These are phyloP conservation scores for Agriopis aurantiaria DNA, from an alignment of 2,888 invertebrate genomes.

Conservation along the genomic window DNA sequence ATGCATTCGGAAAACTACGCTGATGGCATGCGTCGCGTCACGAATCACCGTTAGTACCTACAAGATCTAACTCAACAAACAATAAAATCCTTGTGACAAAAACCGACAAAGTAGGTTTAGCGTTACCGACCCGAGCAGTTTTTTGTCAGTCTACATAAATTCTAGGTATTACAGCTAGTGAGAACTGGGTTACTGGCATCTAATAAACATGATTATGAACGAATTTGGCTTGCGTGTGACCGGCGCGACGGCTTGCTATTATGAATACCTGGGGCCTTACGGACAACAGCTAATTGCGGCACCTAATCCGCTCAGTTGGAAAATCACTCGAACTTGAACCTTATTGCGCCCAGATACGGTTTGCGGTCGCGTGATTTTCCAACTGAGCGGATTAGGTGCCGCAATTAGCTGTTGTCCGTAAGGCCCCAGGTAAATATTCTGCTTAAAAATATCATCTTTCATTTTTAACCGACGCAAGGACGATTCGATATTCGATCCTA, in stretches of 20 bases:
- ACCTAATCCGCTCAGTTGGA: too few species aligned
- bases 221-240: constrained; percentile 21
- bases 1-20: not conserved
- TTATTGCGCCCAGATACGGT: too few species aligned
- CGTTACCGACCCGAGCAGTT: constrained; percentile 1
- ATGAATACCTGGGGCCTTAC: not conserved
- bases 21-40: not conserved
- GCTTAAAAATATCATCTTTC: too few species aligned
- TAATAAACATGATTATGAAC: constrained; percentile 17
- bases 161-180: constrained; percentile 23
- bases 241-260: constrained; percentile 6
- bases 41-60: not conserved
- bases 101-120: not conserved
- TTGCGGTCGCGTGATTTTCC: too few species aligned
- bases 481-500: too few species aligned
- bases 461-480: too few species aligned
- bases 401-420: too few species aligned
- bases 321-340: too few species aligned
- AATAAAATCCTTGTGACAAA: constrained; percentile 12
- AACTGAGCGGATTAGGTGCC: too few species aligned
- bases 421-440: too few species aligned
- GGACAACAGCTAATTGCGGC: too few species aligned
- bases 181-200: constrained; percentile 26
- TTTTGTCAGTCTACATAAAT: constrained; percentile 15
- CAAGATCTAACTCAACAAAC: not conserved